Percentiles rank a stretch among this genome's conserved stretches.
phyloP scores from a whole-genome alignment of 2,888 invertebrate genomes.

The Reticulitermes lucifugus region DNA sequence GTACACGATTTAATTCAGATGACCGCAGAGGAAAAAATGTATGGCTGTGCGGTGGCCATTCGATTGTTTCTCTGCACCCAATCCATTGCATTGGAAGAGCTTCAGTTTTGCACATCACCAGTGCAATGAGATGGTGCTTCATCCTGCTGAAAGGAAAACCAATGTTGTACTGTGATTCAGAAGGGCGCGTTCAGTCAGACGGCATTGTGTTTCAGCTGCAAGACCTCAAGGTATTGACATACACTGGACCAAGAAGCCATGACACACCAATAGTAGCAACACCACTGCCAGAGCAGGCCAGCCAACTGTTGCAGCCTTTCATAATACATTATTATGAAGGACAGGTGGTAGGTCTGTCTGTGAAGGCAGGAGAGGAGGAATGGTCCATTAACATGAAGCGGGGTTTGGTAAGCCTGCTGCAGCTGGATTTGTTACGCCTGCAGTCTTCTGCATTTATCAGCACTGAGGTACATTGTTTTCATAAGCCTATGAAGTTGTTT shows the following conservation, averaged over 20 bases:
- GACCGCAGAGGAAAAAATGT: too few species aligned
- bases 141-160: too few species aligned
- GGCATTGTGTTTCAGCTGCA: slow-evolving; percentile 43
- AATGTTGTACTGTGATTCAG: neutral
- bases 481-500: too few species aligned
- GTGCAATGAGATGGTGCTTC: too few species aligned
- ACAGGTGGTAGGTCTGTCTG: slow-evolving; percentile 23
- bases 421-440: slow-evolving; percentile 65
- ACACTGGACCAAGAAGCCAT: slow-evolving; percentile 38
- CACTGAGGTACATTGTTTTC: slow-evolving; percentile 53
- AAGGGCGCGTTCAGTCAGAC: neutral
- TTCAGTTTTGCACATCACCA: too few species aligned
- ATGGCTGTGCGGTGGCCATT: too few species aligned
- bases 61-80: too few species aligned
- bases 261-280: neutral
- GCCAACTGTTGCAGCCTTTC: slow-evolving; percentile 47
- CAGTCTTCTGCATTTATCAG: slow-evolving; percentile 51
- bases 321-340: slow-evolving; percentile 43
- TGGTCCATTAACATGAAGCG: slow-evolving; percentile 78
- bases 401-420: slow-evolving; percentile 74
- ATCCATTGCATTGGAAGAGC: too few species aligned
- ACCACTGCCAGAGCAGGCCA: slow-evolving; percentile 42
- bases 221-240: slow-evolving; percentile 40
- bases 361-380: slow-evolving; percentile 65
- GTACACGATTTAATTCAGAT: too few species aligned